Evolutionary conservation across 2,113 vertebrate species (phyloP).

Genomic region (Notechis scutatus): DNA sequence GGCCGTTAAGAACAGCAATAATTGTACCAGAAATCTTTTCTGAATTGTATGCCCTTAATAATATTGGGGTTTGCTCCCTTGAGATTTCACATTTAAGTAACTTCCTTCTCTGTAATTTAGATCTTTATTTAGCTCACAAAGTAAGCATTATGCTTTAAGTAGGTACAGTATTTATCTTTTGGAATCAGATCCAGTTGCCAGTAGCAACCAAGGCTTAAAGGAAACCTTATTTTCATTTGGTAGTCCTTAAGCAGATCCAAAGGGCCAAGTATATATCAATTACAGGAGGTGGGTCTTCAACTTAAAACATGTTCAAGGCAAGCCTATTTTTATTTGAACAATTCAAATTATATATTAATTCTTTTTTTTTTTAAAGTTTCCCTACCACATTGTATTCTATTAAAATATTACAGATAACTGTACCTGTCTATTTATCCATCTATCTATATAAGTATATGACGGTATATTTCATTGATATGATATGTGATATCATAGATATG

Average conservation of each 20-base stretch:
- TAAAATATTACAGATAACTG: background rate
- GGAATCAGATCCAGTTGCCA: slow-evolving; percentile 70
- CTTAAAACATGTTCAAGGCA: slow-evolving; percentile 44
- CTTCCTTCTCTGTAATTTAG: slow-evolving; percentile 71
- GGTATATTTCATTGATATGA: background rate
- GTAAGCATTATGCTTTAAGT: slow-evolving; percentile 73
- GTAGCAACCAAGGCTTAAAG: slow-evolving; percentile 73
- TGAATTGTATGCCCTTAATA: slow-evolving; percentile 47
- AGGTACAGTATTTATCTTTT: slow-evolving; percentile 74
- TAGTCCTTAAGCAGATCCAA: slow-evolving; percentile 64
- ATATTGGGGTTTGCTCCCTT: slow-evolving; percentile 50
- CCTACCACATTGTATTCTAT: background rate
- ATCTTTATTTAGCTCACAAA: slow-evolving; percentile 78
- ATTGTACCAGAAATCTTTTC: slow-evolving; percentile 37
- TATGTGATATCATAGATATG: background rate
- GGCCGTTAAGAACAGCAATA: slow-evolving; percentile 2
- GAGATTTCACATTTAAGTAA: slow-evolving; percentile 67
- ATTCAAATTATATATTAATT: slow-evolving; percentile 29
- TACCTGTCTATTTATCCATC: background rate
- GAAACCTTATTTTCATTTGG: slow-evolving; percentile 67
- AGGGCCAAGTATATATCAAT: slow-evolving; percentile 67
- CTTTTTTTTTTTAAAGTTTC: slow-evolving; percentile 29
- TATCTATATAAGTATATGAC: background rate
- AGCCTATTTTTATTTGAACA: slow-evolving; percentile 52
- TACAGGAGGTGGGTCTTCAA: slow-evolving; percentile 48